Evolutionary conservation across 2,888 invertebrate genomes (phyloP), one percentile per base, ranked within the genome.

Genomic region (Drosophila cognata): DNA sequence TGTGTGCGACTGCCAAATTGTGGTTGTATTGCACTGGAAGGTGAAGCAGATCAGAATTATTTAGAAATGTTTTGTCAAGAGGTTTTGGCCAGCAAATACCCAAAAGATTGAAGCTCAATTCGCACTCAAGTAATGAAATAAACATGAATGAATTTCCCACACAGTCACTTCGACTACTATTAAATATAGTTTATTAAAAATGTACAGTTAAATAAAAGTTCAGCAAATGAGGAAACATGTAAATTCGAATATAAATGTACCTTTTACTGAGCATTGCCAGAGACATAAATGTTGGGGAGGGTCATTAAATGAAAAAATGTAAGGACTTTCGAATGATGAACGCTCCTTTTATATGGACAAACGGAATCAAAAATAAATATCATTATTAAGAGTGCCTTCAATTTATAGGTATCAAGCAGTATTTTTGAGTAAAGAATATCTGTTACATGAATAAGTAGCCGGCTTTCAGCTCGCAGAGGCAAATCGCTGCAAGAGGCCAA

Each of bases 1-100:
- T 36, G 48, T 51, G 7, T 66, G 36, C 29, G 50, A 31, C 55
- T 69, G 76, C 61, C 78, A 84, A 88, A 85, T 90, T 84, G 77
- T 70, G 74, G 73, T 58, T 64, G 75, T 79, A 65, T 69, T 79
- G 67, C 74, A 74, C 59, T 71, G 43, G 52, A 64, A 72, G 59
- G 61, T 48, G 58, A 71, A 73, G 67, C 52, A 62, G 57, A n/a
- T 41, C n/a, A n/a, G 18, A 68, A 41, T 35, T 56, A 29, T 55
- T 51, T 41, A 16, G 25, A n/a, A 0, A 46, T n/a, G 31, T 33
- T 18, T 21, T 43, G 29, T 53, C 25, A 53, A 41, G 41, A n/a
- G 25, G 33, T 13, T 25, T 55, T 10, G 33, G 16, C 55, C 31
- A 7, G 10, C 8, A 13, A 41, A 55, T 43, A 43, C 41, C 61